Base-by-base conservation (phyloP, 2,888 invertebrate genomes). In the Drosophila neutralis region DNA sequence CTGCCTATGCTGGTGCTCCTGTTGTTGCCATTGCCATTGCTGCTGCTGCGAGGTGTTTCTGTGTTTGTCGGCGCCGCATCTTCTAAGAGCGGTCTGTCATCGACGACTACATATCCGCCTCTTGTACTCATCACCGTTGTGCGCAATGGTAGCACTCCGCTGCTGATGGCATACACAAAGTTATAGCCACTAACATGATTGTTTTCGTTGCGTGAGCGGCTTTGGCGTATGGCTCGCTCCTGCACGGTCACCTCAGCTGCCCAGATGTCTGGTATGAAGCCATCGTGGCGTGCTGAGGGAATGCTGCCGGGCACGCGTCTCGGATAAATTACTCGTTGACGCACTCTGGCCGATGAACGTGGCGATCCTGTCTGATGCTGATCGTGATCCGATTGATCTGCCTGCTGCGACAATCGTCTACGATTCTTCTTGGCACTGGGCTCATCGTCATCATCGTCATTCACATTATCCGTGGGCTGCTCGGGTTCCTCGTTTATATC, bases 401-500 rank as follows among this genome's bases (percentile, higher is more conserved):
- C 6, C 13, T 59, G 54, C 1, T 59, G 54, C 1, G 58, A 31
- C 29, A 35, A 13, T 11, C 66, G 7, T 3, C 57, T 60, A 5
- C 87, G 76, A 27, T 78, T 87, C 6, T 75, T 74, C 31, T 87
- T 87, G 1, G 68, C 4, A 24, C 53, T 15, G 0, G 85, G 85
- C 48, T 80, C 77, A 29, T 87, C 90, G 2, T 83, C 83, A 4
- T 88, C 88, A 21, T 70, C 76, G 21, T 69, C 76, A 21, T 76
- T 93, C 0, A 79, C 78, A 0, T 75, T 78, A 15, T 93, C 93
- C 24, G 94, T 94, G 18, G 93, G 91, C 13, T 8, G 36, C 1
- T 94, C 64, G 92, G 93, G 78, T 60, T 92, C 92, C 51, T 96
- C 95, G 93, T 98, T 98, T 78, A 98, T 97, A 92, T 98, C 98